phyloP scores from a whole-genome alignment of 2,888 invertebrate species.

The Melinaea marsaeus region DNA sequence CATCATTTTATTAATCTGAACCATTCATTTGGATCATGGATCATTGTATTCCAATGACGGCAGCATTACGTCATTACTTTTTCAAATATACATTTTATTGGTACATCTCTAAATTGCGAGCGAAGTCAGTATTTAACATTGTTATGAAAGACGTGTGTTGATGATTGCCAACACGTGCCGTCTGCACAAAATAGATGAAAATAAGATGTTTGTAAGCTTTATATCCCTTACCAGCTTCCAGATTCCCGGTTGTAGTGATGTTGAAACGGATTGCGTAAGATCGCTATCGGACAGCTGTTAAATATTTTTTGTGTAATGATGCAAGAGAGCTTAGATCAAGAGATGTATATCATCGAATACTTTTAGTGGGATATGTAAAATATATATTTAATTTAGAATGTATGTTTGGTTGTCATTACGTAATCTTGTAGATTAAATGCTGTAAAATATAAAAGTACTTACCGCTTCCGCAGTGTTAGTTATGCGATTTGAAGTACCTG shows the following conservation, averaged over 20 bases:
- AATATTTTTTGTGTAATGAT: slow-evolving; percentile 3
- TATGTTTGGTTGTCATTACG: too few species aligned
- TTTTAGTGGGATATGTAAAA: too few species aligned
- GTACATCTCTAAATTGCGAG: slow-evolving; percentile 34
- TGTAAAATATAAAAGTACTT: too few species aligned
- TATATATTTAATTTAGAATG: too few species aligned
- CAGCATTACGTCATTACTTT: slow-evolving; percentile 30
- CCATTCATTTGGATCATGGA: slow-evolving; percentile 2
- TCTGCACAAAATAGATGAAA: slow-evolving; percentile 47
- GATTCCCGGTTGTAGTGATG: slow-evolving; percentile 9
- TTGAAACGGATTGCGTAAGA: not conserved
- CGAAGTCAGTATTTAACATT: slow-evolving; percentile 48
- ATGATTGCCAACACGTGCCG: slow-evolving; percentile 66
- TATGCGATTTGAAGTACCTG: too few species aligned
- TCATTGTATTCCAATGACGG: not conserved
- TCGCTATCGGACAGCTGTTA: slow-evolving; percentile 1
- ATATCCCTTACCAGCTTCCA: slow-evolving; percentile 32
- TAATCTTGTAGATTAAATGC: too few species aligned
- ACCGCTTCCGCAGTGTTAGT: too few species aligned
- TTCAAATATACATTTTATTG: slow-evolving; percentile 30
- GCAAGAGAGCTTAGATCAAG: not conserved
- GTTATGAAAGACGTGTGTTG: slow-evolving; percentile 55
- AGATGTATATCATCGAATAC: not conserved
- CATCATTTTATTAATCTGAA: too few species aligned
- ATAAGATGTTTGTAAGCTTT: slow-evolving; percentile 50